A percentile compares a stretch with the other conserved stretches of the same genome.
Evolutionary conservation across 2,888 invertebrate genomes (phyloP).

Genomic region (Epirrita christyi): DNA sequence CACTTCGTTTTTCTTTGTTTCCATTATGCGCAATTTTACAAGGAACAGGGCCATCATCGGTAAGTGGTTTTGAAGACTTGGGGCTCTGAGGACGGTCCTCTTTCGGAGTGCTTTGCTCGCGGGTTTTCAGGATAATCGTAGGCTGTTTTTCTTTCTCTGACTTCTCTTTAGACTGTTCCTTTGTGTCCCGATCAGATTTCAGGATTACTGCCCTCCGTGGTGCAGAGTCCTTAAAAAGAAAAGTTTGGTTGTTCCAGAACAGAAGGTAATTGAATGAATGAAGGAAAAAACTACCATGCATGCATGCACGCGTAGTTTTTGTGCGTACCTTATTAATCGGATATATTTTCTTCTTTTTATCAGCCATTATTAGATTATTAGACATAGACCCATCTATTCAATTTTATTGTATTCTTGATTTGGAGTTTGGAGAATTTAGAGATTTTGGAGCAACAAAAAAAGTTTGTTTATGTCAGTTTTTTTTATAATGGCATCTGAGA

Average conservation of each 20-base stretch:
- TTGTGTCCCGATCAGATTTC: slow-evolving; percentile 77
- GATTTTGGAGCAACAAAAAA: too few relatives aligned
- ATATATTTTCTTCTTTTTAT: slow-evolving; percentile 81
- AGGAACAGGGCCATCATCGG: slow-evolving; percentile 64
- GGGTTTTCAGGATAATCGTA: slow-evolving; percentile 88
- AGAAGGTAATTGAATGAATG: too few relatives aligned
- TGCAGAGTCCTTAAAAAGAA: slow-evolving; percentile 61
- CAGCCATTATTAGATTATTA: slow-evolving; percentile 55
- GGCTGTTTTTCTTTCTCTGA: slow-evolving; percentile 84
- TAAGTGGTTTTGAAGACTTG: slow-evolving; percentile 68
- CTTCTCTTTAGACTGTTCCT: slow-evolving; percentile 69
- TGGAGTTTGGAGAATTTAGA: too few relatives aligned
- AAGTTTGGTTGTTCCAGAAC: neutral
- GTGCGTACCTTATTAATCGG: slow-evolving; percentile 47
- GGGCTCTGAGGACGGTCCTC: slow-evolving; percentile 87
- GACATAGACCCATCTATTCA: too few relatives aligned
- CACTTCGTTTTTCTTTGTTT: slow-evolving; percentile 67
- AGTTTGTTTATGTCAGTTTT: too few relatives aligned
- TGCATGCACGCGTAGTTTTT: neutral
- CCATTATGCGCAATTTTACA: slow-evolving; percentile 81
- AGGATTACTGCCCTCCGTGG: slow-evolving; percentile 73
- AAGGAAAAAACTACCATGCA: neutral
- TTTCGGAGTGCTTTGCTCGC: slow-evolving; percentile 83
- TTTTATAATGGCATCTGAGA: too few relatives aligned
- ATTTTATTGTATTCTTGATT: too few relatives aligned